A percentile compares a stretch with the other conserved stretches of the same genome.
Evolutionary conservation across 2,113 vertebrate genomes (phyloP).

Genomic region (Peromyscus californicus): DNA sequence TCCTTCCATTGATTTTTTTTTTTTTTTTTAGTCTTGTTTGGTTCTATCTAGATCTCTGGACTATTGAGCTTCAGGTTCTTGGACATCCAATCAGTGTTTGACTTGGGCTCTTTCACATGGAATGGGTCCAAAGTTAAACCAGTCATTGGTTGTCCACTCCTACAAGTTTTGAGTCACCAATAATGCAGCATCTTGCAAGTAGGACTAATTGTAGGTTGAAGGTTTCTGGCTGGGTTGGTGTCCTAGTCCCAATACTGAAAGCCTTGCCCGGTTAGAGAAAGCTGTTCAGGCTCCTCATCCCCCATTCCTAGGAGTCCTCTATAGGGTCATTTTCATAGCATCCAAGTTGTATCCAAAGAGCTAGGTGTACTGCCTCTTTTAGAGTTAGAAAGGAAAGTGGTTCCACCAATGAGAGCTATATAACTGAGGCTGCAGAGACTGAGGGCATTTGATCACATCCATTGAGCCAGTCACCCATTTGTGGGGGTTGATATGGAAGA

Average conservation of each 20-base stretch:
- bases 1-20: neutral
- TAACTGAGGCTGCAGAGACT: too few species aligned
- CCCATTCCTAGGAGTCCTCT: neutral
- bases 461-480: too few species aligned
- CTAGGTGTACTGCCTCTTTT: too few species aligned
- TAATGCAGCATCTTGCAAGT: neutral
- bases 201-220: neutral
- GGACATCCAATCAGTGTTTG: neutral
- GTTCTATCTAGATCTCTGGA: neutral
- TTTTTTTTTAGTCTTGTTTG: neutral
- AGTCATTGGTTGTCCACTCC: neutral
- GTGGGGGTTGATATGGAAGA: too few species aligned
- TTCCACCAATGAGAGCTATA: too few species aligned
- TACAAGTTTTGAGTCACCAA: neutral
- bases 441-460: too few species aligned
- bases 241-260: neutral
- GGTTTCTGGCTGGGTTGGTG: neutral
- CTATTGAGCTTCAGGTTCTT: neutral
- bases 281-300: neutral
- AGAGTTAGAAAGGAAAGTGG: too few species aligned
- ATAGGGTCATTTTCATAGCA: neutral
- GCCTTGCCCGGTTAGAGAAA: neutral
- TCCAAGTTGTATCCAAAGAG: neutral
- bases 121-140: neutral
- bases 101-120: neutral